A percentile compares a stretch with the other conserved stretches of the same genome.
phyloP scores from a whole-genome alignment of 92 coral and sea anemone species.

The Galaxea fascicularis region DNA sequence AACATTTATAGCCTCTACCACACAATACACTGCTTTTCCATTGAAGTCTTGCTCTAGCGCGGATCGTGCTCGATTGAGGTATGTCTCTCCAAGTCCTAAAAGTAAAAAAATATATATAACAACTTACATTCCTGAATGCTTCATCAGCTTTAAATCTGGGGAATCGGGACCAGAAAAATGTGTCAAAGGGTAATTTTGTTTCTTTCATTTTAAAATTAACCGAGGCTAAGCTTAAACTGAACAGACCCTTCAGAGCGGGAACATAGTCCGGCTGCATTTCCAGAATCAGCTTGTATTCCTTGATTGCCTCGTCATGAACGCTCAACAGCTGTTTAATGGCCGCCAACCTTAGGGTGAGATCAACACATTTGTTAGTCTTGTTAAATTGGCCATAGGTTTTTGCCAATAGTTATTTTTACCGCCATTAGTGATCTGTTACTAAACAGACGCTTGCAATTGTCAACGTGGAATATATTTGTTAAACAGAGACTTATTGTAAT shows the following conservation, averaged over 20 bases:
- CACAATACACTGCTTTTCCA: constrained; percentile 88
- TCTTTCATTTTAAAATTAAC: too few species aligned
- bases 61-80: constrained; percentile 81
- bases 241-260: constrained; percentile 91
- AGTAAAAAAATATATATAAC: background rate
- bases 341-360: constrained; percentile 70
- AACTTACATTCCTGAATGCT: background rate
- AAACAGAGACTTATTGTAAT: too few species aligned
- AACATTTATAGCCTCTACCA: constrained; percentile 70
- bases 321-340: constrained; percentile 91
- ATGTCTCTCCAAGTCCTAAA: constrained; percentile 93
- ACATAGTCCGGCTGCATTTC: constrained; percentile 83
- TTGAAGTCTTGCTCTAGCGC: constrained; percentile 85
- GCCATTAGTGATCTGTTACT: too few species aligned
- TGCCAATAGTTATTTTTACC: background rate
- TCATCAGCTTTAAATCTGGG: background rate
- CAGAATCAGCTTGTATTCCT: constrained; percentile 83
- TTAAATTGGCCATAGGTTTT: background rate
- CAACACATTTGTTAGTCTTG: background rate
- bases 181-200: too few species aligned
- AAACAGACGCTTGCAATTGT: too few species aligned
- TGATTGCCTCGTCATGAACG: constrained; percentile 84
- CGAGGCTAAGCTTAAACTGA: too few species aligned
- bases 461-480: too few species aligned
- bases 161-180: too few species aligned